These are phyloP conservation scores for Cantharis rustica DNA, from an alignment of 2,888 invertebrate genomes.

Conservation along the genomic window DNA sequence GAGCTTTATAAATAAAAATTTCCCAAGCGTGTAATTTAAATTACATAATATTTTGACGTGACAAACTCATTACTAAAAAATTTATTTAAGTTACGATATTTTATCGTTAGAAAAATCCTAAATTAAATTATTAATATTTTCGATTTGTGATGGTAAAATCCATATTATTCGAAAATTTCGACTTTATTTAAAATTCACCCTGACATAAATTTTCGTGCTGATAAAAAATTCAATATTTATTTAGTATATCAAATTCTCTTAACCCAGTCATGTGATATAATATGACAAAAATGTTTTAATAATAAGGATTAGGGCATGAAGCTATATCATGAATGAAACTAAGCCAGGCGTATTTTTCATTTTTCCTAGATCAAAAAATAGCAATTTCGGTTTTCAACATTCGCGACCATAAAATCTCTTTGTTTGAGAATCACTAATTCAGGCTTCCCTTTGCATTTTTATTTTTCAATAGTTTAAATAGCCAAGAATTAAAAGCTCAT, in stretches of 20 bases:
- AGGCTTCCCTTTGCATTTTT: neutral
- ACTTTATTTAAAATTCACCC: neutral
- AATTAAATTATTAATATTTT: neutral
- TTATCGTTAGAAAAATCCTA: neutral
- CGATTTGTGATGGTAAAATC: neutral
- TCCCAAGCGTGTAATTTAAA: conserved; percentile 9
- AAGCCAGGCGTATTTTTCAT: neutral
- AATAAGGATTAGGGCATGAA: neutral
- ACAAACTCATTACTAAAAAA: neutral
- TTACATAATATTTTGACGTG: conserved; percentile 9
- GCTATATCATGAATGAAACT: neutral
- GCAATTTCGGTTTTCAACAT: neutral
- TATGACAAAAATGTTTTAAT: neutral
- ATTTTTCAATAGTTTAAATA: neutral
- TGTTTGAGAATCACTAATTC: neutral
- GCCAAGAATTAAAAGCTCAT: too few relatives aligned
- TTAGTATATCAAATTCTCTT: neutral
- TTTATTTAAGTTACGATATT: neutral
- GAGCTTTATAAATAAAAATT: conserved; percentile 6
- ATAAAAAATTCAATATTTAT: neutral
- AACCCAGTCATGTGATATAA: neutral
- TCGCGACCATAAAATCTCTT: neutral
- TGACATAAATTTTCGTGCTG: neutral
- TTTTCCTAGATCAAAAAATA: neutral
- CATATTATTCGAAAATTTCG: neutral